These are phyloP conservation scores for Aegithalos caudatus DNA, from an alignment of 2,113 vertebrate genomes.

Conservation along the genomic window DNA sequence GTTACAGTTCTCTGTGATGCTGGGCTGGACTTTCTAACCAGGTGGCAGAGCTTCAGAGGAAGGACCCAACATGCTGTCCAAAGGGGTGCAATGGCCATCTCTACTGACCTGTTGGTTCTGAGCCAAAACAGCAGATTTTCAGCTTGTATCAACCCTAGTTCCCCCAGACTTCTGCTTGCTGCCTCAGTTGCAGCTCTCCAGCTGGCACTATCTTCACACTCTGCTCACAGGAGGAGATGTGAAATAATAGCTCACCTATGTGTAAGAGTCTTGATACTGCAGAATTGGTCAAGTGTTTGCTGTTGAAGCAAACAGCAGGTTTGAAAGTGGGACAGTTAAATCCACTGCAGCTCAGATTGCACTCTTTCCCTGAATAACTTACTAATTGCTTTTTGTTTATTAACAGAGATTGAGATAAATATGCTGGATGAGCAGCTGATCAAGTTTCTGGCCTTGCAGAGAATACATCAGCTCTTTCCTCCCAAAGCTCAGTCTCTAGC, in stretches of 20 bases:
- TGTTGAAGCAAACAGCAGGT: background rate
- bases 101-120: background rate
- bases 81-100: background rate
- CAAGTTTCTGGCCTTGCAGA: constrained; percentile 93
- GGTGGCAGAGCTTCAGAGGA: background rate
- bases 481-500: constrained; percentile 78
- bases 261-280: background rate
- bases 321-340: background rate
- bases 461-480: constrained; percentile 93
- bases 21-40: background rate
- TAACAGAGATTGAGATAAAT: constrained; percentile 89
- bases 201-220: background rate
- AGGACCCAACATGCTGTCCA: background rate
- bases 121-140: background rate
- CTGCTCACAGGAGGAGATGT: background rate
- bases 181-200: background rate
- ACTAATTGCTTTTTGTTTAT: constrained; percentile 66
- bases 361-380: background rate
- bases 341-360: background rate
- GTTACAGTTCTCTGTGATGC: background rate
- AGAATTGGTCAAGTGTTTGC: background rate
- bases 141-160: background rate
- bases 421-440: constrained; percentile 91
- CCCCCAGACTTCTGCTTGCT: background rate
- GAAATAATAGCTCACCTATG: background rate